Percentiles rank a stretch among this genome's conserved stretches.
Conservation (phyloP, 2,888 invertebrate species). For the Drosophila silvestris region DNA sequence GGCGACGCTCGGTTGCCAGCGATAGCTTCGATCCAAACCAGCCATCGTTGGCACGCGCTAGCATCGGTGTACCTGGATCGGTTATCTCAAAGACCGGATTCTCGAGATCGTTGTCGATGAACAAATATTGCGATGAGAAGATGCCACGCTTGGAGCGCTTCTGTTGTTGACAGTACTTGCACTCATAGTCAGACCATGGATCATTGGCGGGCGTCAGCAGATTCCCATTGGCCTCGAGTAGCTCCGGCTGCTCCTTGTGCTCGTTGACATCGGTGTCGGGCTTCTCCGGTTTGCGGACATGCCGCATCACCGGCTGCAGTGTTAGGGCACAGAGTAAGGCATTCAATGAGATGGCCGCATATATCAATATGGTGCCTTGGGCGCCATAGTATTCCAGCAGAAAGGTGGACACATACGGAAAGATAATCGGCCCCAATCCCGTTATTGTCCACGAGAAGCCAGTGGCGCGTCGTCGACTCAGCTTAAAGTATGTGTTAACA, state of each 20-base stretch:
- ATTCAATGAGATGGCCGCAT: conserved; percentile 89
- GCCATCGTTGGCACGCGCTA: conserved; percentile 85
- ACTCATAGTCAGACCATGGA: conserved; percentile 75
- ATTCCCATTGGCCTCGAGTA: conserved; percentile 69
- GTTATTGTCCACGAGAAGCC: conserved; percentile 91
- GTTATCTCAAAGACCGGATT: conserved; percentile 89
- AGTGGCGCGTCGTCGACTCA: conserved; percentile 89
- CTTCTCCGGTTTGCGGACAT: conserved; percentile 86
- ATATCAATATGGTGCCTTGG: conserved; percentile 89
- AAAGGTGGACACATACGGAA: conserved; percentile 89
- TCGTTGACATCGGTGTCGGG: conserved; percentile 9
- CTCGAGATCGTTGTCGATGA: conserved; percentile 88
- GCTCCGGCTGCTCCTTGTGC: conserved; percentile 42
- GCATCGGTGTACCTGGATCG: conserved; percentile 89
- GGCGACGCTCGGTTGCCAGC: conserved; percentile 73
- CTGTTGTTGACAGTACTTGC: conserved; percentile 80
- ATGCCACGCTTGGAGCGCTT: conserved; percentile 76
- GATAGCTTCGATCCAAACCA: conserved; percentile 84
- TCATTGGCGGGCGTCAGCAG: conserved; percentile 46
- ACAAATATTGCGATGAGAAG: conserved; percentile 83
- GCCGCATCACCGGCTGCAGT: conserved; percentile 91
- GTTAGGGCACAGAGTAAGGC: conserved; percentile 88
- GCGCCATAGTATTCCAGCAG: conserved; percentile 88
- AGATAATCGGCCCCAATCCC: conserved; percentile 90
- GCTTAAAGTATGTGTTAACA: conserved; percentile 90